Percentiles rank a stretch among this genome's conserved stretches.
phyloP scores from a whole-genome alignment of 2,113 vertebrate genomes.

The Syngnathoides biaculeatus region DNA sequence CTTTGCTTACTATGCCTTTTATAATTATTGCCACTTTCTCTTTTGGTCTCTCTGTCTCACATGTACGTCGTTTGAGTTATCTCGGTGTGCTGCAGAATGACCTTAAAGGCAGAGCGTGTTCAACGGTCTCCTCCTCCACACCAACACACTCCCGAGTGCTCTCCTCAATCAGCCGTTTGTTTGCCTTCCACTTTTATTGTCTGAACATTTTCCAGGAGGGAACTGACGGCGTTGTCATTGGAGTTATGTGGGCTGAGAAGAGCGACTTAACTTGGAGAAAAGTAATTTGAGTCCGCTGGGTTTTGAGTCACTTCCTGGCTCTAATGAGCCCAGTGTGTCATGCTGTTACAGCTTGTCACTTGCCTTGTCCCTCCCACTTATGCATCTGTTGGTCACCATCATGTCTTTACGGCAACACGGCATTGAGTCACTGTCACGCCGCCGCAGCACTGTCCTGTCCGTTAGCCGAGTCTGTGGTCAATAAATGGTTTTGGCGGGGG shows the following conservation, averaged over 20 bases:
- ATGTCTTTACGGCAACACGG: background rate
- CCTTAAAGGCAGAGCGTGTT: constrained; percentile 20
- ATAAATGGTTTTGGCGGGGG: too few relatives aligned
- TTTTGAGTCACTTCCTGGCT: constrained; percentile 55
- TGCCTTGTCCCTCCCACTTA: constrained; percentile 61
- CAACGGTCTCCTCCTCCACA: constrained; percentile 21
- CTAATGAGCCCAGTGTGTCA: constrained; percentile 30
- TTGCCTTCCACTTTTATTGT: background rate
- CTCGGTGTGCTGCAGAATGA: constrained; percentile 60
- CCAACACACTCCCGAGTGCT: background rate
- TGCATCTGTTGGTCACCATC: constrained; percentile 48
- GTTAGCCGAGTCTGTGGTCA: too few relatives aligned
- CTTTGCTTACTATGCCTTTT: too few relatives aligned
- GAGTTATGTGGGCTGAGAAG: constrained; percentile 19
- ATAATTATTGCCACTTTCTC: too few relatives aligned
- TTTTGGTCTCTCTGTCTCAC: too few relatives aligned
- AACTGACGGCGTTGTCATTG: constrained; percentile 5
- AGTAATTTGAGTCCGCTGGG: constrained; percentile 32
- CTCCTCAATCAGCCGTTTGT: background rate
- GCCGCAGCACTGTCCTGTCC: too few relatives aligned
- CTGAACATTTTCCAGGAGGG: constrained; percentile 18
- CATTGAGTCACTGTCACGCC: too few relatives aligned
- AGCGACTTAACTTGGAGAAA: constrained; percentile 32
- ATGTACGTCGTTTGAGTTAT: constrained; percentile 3
- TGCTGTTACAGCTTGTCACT: constrained; percentile 58